These are phyloP conservation scores for Sciurus carolinensis DNA, from an alignment of 2,797 vertebrate genomes.

Conservation along the genomic window DNA sequence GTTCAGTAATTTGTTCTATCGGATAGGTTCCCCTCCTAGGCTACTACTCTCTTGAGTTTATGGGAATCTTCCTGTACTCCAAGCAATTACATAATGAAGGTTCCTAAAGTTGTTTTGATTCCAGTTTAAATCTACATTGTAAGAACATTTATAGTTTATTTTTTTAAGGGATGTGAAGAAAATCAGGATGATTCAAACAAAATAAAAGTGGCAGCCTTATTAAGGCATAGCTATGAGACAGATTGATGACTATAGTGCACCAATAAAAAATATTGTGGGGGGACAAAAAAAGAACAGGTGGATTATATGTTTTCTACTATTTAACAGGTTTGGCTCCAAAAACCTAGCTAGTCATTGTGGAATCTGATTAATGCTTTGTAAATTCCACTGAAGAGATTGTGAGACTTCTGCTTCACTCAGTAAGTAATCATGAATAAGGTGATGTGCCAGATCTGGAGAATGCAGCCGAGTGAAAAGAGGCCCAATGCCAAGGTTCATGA, in stretches of 20 bases:
- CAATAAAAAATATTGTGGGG: too few relatives aligned
- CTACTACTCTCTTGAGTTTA: neutral
- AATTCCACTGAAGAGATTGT: constrained; percentile 21
- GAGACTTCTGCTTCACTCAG: neutral
- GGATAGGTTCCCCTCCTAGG: neutral
- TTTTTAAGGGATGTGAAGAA: neutral
- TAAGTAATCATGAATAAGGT: constrained; percentile 43
- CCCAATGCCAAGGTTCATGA: neutral
- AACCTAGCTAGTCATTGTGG: neutral
- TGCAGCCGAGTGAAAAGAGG: neutral
- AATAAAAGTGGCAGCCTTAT: neutral
- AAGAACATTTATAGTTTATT: constrained; percentile 8
- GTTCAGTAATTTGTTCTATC: neutral
- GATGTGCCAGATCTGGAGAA: constrained; percentile 9
- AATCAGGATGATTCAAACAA: neutral
- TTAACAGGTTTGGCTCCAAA: constrained; percentile 27
- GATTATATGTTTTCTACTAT: neutral
- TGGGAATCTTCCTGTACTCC: neutral
- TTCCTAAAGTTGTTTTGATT: constrained; percentile 12
- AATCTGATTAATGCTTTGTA: constrained; percentile 5
- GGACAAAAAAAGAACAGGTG: neutral
- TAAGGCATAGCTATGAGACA: neutral
- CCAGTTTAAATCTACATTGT: constrained; percentile 56
- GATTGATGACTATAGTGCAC: neutral
- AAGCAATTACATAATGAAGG: constrained; percentile 4